A percentile compares a stretch with the other conserved stretches of the same genome.
Evolutionary conservation across 2,888 invertebrate species (phyloP).

Genomic region (Pandemis cinnamomeana): DNA sequence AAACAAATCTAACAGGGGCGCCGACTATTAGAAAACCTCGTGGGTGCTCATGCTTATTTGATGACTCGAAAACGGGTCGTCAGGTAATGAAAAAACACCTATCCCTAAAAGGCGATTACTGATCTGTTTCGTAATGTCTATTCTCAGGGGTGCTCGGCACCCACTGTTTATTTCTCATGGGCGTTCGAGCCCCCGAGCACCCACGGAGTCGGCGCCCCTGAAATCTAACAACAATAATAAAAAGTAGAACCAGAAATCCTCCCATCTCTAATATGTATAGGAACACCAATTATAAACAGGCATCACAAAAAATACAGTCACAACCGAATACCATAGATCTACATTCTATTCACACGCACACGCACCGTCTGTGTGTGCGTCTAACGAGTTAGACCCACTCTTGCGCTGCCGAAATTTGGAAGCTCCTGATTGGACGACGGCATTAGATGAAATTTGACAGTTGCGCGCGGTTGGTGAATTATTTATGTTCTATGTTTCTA

Average conservation of each 20-base stretch:
- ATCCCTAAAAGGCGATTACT: no score
- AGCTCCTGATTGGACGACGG: slow-evolving; percentile 16
- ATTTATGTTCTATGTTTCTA: slow-evolving; percentile 2
- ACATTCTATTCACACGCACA: neutral
- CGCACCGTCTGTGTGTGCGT: slow-evolving; percentile 26
- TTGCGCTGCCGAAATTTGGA: slow-evolving; percentile 20
- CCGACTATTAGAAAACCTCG: no score
- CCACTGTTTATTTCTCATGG: no score
- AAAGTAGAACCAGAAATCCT: no score
- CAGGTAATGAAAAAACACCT: no score
- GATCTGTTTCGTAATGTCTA: no score
- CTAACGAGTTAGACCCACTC: slow-evolving; percentile 29
- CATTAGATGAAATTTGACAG: slow-evolving; percentile 30
- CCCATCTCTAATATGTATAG: neutral
- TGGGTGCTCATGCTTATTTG: no score
- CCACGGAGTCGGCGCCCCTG: no score
- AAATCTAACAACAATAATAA: no score
- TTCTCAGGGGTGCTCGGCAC: no score
- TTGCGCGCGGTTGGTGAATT: neutral
- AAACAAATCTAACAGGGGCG: neutral
- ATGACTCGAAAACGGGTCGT: no score
- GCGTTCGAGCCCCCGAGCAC: no score
- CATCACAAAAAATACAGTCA: neutral
- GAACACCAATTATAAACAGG: neutral
- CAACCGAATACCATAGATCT: neutral